Percentiles rank a stretch among this genome's conserved stretches.
phyloP scores from a whole-genome alignment of 2,113 vertebrate genomes.

The Heloderma charlesbogerti region DNA sequence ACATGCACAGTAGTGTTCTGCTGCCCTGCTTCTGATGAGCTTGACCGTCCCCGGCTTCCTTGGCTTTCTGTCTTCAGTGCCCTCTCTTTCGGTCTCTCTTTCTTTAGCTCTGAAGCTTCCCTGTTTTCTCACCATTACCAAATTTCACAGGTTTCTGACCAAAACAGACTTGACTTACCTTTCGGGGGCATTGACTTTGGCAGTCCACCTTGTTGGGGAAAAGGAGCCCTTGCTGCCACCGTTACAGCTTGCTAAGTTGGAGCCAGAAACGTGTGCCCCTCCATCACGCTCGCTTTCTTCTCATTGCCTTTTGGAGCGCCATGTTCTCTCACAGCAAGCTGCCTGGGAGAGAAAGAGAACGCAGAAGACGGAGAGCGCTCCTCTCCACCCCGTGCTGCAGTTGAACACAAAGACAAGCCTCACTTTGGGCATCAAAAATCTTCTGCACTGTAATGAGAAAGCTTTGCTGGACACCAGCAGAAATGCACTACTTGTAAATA shows the following conservation, averaged over 20 bases:
- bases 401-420: slow-evolving; percentile 37
- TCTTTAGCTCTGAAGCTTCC: slow-evolving; percentile 41
- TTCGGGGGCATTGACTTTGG: neutral
- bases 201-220: neutral
- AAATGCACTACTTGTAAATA: slow-evolving; percentile 70
- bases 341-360: slow-evolving; percentile 26
- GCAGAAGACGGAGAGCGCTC: slow-evolving; percentile 9
- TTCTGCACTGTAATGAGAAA: slow-evolving; percentile 61
- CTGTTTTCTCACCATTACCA: slow-evolving; percentile 39
- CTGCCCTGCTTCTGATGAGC: slow-evolving; percentile 56
- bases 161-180: slow-evolving; percentile 34
- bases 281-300: slow-evolving; percentile 45
- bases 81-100: slow-evolving; percentile 14
- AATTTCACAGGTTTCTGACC: slow-evolving; percentile 46
- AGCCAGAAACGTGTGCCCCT: slow-evolving; percentile 55
- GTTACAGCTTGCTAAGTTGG: slow-evolving; percentile 51
- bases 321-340: slow-evolving; percentile 47
- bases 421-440: slow-evolving; percentile 58
- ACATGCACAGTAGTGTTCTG: slow-evolving; percentile 40
- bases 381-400: slow-evolving; percentile 42
- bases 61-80: slow-evolving; percentile 66
- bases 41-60: slow-evolving; percentile 63
- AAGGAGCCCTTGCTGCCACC: slow-evolving; percentile 1
- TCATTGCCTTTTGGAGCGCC: slow-evolving; percentile 40
- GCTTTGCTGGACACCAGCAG: slow-evolving; percentile 63